Base-by-base conservation (phyloP, 2,888 invertebrate species). In the Lacanobia oleracea region DNA sequence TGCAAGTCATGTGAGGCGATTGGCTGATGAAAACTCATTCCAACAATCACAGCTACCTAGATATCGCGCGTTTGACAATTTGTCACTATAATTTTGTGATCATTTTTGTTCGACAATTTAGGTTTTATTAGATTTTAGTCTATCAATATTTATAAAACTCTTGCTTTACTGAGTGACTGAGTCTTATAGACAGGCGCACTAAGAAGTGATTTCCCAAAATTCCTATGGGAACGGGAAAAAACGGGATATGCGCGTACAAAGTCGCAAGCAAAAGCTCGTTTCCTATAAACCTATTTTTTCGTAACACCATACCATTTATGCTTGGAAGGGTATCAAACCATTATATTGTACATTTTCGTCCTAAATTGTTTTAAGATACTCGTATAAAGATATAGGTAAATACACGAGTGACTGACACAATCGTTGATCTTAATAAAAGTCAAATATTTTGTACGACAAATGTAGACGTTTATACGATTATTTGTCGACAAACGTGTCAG, bases 401-500 rank as follows among this genome's bases (percentile, higher is more conserved):
- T 9, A 33, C 7, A 21, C 7, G 40, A 50, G 7, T 50, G 48
- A 64, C n/a, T 59, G 75, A 59, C 23, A 27, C 40, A 56, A 77
- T 77, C 67, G 16, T 27, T 23, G 27, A 73, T 68, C 27, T 21
- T 60, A 21, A 18, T 62, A 67, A 66, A 63, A 40, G 59, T 51
- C 51, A 68, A 68, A 63, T 66, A 37, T 67, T 48, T 53, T n/a
- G 33, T n/a, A 27, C 16, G 18, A n/a, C 33, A 54, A 27, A 45
- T 59, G 9, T 45, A 54, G 45, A 72, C 5, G 12, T 66, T 12
- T 37, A 50, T 1, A 27, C 16, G 23, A 67, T 64, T 64, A 66
- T 66, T 72, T 72, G 60, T 69, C 37, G 57, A 48, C 40, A 50
- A 62, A 75, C 9, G 9, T 61, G 40, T 54, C 61, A 48, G 37